These are phyloP conservation scores for Nylanderia fulva DNA, from an alignment of 1,140 invertebrate genomes.

Conservation along the genomic window DNA sequence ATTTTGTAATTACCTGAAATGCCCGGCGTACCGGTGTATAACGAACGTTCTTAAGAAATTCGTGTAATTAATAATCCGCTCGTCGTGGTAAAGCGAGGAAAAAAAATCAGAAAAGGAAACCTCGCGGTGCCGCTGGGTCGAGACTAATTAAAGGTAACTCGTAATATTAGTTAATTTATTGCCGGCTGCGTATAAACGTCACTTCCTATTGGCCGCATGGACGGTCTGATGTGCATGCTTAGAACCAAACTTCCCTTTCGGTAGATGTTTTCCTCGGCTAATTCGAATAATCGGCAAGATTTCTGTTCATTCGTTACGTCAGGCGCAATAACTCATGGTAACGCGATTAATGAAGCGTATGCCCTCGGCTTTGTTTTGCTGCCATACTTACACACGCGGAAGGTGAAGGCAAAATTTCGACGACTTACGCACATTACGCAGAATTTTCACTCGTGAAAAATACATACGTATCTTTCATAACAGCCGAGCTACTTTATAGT, in stretches of 20 bases:
- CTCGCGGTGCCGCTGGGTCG: constrained; percentile 48
- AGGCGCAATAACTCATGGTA: constrained; percentile 67
- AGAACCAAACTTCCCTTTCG: constrained; percentile 62
- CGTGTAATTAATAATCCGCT: constrained; percentile 59
- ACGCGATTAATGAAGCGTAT: constrained; percentile 72
- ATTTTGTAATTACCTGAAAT: constrained; percentile 64
- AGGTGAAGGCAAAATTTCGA: constrained; percentile 14
- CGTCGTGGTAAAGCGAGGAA: constrained; percentile 36
- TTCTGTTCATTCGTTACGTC: constrained; percentile 70
- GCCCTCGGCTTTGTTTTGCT: constrained; percentile 58
- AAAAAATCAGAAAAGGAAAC: constrained; percentile 39
- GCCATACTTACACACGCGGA: neutral
- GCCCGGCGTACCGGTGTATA: constrained; percentile 29
- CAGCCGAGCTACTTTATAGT: neutral
- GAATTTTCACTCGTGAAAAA: constrained; percentile 19
- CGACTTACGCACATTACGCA: constrained; percentile 35
- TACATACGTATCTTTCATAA: neutral
- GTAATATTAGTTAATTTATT: constrained; percentile 74
- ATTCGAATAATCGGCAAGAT: constrained; percentile 64
- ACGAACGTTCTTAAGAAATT: constrained; percentile 59
- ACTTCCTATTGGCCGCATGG: constrained; percentile 56
- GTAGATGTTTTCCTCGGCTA: constrained; percentile 42
- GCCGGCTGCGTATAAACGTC: constrained; percentile 66
- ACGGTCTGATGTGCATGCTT: constrained; percentile 53
- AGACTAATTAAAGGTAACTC: constrained; percentile 71